Evolutionary conservation across 2,888 invertebrate species (phyloP).

Genomic region (Eurytoma californica): DNA sequence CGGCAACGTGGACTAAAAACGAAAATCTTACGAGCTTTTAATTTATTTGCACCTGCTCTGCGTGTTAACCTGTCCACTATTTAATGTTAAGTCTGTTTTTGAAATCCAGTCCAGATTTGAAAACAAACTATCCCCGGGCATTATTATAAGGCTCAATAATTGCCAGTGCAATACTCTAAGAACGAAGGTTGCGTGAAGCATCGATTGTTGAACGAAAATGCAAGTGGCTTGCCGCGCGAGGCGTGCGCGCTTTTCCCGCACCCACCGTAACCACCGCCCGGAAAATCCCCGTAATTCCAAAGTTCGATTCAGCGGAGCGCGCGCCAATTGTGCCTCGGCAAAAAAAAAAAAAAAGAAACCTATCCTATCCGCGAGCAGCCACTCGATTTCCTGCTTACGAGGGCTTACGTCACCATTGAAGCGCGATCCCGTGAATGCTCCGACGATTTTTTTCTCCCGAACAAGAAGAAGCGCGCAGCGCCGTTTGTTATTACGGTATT

Average conservation of each 20-base stretch:
- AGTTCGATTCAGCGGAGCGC: slow-evolving; percentile 9
- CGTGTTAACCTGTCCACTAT: no score
- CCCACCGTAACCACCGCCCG: not conserved
- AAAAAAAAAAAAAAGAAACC: slow-evolving; percentile 23
- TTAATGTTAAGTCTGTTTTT: not conserved
- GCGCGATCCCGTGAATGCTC: slow-evolving; percentile 55
- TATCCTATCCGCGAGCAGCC: slow-evolving; percentile 49
- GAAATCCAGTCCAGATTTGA: no score
- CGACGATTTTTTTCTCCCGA: slow-evolving; percentile 60
- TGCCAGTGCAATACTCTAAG: not conserved
- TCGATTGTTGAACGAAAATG: slow-evolving; percentile 19
- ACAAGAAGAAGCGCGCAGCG: slow-evolving; percentile 54
- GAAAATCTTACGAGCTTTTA: not conserved
- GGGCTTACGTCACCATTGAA: slow-evolving; percentile 62
- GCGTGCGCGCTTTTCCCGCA: not conserved
- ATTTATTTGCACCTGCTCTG: not conserved
- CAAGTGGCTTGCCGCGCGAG: slow-evolving; percentile 20
- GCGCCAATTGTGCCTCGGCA: slow-evolving; percentile 12
- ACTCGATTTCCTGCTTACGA: slow-evolving; percentile 69
- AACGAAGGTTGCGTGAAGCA: not conserved
- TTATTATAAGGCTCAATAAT: not conserved
- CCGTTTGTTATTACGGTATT: slow-evolving; percentile 72
- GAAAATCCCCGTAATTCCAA: slow-evolving; percentile 15
- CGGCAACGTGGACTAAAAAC: no score
- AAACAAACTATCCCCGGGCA: not conserved